phyloP scores from a whole-genome alignment of 92 coral and sea anemone species.

The Zoanthus sansibaricus region DNA sequence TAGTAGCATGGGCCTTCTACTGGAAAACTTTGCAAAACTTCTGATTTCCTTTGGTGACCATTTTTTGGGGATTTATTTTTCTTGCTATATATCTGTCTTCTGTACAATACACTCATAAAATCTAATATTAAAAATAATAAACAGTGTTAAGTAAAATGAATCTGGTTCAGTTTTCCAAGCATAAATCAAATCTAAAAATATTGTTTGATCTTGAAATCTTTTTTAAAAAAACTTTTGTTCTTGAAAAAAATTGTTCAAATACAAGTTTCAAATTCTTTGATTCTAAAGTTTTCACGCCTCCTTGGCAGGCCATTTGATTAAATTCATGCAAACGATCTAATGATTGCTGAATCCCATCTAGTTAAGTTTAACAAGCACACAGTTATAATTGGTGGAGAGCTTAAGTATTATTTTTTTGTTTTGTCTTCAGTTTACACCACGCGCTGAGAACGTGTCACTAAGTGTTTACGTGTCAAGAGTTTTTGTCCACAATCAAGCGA shows the following conservation, averaged over 20 bases:
- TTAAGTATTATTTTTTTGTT: background rate
- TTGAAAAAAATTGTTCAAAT: too few relatives aligned
- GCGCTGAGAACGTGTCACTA: conserved; percentile 19
- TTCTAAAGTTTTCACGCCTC: background rate
- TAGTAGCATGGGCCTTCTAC: too few relatives aligned
- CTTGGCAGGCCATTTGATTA: background rate
- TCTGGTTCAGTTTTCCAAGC: background rate
- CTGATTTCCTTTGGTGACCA: too few relatives aligned
- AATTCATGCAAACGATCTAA: background rate
- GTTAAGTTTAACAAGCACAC: background rate
- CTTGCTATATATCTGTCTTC: too few relatives aligned
- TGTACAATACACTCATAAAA: too few relatives aligned
- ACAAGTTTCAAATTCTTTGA: too few relatives aligned
- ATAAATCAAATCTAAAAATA: too few relatives aligned
- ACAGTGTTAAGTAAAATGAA: background rate
- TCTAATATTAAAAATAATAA: too few relatives aligned
- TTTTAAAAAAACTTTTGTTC: too few relatives aligned
- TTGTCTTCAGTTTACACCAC: conserved; percentile 10
- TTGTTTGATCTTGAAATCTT: too few relatives aligned
- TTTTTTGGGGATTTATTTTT: too few relatives aligned
- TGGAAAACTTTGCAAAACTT: too few relatives aligned
- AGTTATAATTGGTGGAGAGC: conserved; percentile 3
- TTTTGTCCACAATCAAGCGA: background rate
- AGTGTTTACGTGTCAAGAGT: background rate
- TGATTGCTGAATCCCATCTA: background rate